A percentile compares a stretch with the other conserved stretches of the same genome.
These are phyloP conservation scores for Phaenicophaeus curvirostris DNA, from an alignment of 2,797 vertebrate species.

Conservation along the genomic window DNA sequence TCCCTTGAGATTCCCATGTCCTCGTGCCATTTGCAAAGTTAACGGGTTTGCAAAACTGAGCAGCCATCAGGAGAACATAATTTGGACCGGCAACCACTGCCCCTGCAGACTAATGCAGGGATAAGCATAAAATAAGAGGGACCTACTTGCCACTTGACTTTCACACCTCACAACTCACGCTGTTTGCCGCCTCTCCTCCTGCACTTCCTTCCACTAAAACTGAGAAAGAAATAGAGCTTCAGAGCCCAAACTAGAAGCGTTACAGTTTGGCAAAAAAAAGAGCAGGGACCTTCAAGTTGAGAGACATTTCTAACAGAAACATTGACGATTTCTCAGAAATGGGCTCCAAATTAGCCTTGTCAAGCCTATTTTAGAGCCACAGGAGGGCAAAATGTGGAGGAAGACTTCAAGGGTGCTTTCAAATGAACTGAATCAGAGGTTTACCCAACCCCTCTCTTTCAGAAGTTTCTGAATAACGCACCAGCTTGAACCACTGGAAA, in stretches of 20 bases:
- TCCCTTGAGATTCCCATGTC: not conserved
- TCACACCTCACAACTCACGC: not conserved
- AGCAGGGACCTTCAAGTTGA: not conserved
- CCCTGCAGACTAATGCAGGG: not conserved
- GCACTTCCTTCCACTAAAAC: not conserved
- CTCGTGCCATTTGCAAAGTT: not conserved
- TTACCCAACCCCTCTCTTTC: constrained; percentile 59
- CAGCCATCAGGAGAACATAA: not conserved
- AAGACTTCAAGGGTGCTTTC: constrained; percentile 62
- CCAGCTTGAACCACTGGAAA: constrained; percentile 56
- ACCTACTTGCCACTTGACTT: not conserved
- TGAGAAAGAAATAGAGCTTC: not conserved
- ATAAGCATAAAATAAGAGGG: not conserved
- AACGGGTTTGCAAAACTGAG: not conserved
- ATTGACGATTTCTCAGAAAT: not conserved
- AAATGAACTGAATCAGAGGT: constrained; percentile 59
- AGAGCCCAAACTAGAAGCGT: not conserved
- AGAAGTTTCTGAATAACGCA: constrained; percentile 68
- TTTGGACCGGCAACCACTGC: accelerated
- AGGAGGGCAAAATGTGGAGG: constrained; percentile 44
- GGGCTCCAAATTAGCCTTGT: not conserved
- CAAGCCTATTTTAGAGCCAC: not conserved
- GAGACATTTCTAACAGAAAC: not conserved
- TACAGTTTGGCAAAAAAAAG: not conserved
- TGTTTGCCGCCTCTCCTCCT: not conserved